phyloP scores from a whole-genome alignment of 1,140 invertebrate species.

The Macrobrachium nipponense region DNA sequence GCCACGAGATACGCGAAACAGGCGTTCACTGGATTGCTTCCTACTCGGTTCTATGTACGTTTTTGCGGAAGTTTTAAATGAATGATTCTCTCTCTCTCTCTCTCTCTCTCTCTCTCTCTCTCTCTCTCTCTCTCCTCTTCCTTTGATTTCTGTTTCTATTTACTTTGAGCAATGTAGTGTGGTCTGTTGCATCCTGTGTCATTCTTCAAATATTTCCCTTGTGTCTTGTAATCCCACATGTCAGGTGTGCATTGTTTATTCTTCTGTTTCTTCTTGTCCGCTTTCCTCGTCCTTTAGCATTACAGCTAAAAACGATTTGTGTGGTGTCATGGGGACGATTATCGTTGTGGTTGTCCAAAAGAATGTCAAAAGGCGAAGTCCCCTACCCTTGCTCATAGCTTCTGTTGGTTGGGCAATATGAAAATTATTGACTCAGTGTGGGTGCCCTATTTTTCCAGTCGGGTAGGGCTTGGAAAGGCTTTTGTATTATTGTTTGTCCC shows the following conservation, averaged over 20 bases:
- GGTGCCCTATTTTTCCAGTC: no score
- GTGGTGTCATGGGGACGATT: not conserved
- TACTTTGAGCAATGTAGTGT: not conserved
- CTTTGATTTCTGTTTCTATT: not conserved
- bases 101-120: constrained; percentile 6
- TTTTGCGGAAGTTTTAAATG: not conserved
- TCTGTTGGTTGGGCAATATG: no score
- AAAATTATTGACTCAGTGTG: no score
- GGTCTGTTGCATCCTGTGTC: not conserved
- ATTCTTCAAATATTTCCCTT: not conserved
- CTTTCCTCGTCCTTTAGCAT: not conserved
- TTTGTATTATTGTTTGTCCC: no score
- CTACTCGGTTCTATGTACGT: not conserved
- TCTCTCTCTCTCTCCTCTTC: not conserved
- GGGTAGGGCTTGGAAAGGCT: no score
- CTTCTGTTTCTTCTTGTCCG: no score
- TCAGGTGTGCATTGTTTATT: no score
- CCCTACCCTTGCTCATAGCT: no score
- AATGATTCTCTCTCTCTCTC: not conserved
- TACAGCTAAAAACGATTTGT: not conserved
- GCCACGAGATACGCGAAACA: no score
- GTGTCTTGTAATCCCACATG: no score
- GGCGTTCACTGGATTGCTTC: no score
- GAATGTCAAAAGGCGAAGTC: no score
- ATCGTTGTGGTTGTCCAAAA: not conserved